Conservation (phyloP, 2,888 invertebrate genomes). For the Rosalia funebris region DNA sequence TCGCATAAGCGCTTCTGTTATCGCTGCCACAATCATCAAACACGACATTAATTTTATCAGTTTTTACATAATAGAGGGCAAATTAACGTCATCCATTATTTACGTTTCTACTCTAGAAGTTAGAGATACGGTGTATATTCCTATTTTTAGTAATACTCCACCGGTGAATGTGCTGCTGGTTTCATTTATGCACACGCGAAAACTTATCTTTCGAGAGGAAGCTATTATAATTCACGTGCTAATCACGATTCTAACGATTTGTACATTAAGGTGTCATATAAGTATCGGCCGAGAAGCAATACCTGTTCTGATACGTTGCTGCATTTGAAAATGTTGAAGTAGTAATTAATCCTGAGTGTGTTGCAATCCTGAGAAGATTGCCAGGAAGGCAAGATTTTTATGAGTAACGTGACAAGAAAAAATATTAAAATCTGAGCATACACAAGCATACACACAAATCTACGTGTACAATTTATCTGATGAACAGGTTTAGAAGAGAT, state of each 20-base stretch:
- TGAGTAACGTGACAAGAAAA: not conserved
- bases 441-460: not conserved
- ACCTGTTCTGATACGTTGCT: not conserved
- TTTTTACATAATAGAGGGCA: not conserved
- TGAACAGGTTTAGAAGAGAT: not conserved
- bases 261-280: not conserved
- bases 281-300: not conserved
- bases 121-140: not conserved
- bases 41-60: not conserved
- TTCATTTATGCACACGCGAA: not conserved
- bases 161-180: not conserved
- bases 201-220: not conserved
- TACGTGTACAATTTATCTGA: too few species aligned
- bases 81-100: not conserved
- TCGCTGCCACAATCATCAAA: not conserved
- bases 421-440: not conserved
- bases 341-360: not conserved
- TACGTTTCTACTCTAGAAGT: not conserved
- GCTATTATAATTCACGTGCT: not conserved
- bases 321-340: not conserved
- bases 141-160: not conserved
- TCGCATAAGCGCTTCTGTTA: not conserved
- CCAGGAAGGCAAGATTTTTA: not conserved
- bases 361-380: not conserved
- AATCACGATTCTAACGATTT: not conserved